phyloP scores from a whole-genome alignment of 2,113 vertebrate genomes.

The Lamprotornis superbus region DNA sequence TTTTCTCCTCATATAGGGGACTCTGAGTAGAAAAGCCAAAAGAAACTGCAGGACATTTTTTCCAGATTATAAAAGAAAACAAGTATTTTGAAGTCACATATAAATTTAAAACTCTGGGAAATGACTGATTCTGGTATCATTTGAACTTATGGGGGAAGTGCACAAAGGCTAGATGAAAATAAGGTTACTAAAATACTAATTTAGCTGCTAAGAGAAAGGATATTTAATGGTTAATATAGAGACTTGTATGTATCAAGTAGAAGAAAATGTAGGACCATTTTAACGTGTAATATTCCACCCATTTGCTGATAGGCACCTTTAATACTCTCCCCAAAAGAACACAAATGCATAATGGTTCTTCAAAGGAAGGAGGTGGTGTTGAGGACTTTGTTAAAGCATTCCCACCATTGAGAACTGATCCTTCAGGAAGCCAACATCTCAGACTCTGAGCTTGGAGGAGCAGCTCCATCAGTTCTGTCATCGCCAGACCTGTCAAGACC shows the following conservation, averaged over 20 bases:
- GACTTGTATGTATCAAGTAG: neutral
- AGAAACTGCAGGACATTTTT: neutral
- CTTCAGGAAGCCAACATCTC: neutral
- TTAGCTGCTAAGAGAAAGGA: neutral
- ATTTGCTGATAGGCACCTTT: neutral
- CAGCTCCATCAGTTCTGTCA: neutral
- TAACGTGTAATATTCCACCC: neutral
- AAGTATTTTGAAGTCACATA: neutral
- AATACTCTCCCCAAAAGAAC: neutral
- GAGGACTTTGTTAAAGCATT: neutral
- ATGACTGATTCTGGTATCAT: neutral
- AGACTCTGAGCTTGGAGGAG: neutral
- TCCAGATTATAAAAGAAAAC: neutral
- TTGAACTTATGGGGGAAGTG: neutral
- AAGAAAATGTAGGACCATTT: neutral
- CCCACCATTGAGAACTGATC: neutral
- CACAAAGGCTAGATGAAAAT: neutral
- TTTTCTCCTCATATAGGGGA: neutral
- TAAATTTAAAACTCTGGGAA: neutral
- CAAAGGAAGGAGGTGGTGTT: fast-evolving
- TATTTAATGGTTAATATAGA: neutral
- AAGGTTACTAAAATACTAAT: neutral
- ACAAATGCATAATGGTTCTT: fast-evolving
- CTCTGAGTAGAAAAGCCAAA: neutral
- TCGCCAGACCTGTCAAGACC: neutral